phyloP scores from a whole-genome alignment of 2,888 invertebrate species.

The Oxycera nigricornis region DNA sequence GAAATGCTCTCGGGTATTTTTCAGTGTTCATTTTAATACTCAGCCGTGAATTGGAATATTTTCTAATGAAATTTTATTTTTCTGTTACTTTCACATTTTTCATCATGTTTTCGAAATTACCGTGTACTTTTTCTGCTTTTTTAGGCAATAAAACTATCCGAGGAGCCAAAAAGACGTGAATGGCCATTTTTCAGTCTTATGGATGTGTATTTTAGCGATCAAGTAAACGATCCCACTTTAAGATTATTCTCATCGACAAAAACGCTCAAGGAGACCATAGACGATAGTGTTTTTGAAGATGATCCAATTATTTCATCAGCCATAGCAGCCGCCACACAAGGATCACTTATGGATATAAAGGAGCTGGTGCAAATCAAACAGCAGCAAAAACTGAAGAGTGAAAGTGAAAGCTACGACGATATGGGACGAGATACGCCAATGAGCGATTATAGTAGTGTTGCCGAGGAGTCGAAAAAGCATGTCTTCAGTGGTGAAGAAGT shows the following conservation, averaged over 20 bases:
- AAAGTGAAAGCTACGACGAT: constrained; percentile 48
- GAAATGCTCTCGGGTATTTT: no score
- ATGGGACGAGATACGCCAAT: constrained; percentile 38
- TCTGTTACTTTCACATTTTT: no score
- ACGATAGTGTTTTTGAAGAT: constrained; percentile 62
- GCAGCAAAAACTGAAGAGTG: constrained; percentile 51
- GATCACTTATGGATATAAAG: constrained; percentile 61
- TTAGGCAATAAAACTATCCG: constrained; percentile 62
- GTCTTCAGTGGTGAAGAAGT: constrained; percentile 52
- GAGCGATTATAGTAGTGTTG: constrained; percentile 48
- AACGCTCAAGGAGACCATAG: constrained; percentile 61
- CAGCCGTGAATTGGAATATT: no score
- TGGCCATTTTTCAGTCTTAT: constrained; percentile 63
- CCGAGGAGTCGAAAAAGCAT: constrained; percentile 56
- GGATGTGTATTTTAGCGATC: constrained; percentile 63
- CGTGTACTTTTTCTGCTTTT: constrained; percentile 38
- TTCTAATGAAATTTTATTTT: no score
- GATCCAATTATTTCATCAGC: constrained; percentile 62
- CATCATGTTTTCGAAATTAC: no score
- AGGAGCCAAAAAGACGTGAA: constrained; percentile 62
- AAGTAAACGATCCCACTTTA: constrained; percentile 63
- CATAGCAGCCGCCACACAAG: constrained; percentile 61
- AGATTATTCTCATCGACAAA: constrained; percentile 62
- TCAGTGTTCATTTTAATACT: no score
- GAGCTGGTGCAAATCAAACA: constrained; percentile 59